Conservation (phyloP, 2,113 vertebrate species). For the Eretmochelys imbricata region DNA sequence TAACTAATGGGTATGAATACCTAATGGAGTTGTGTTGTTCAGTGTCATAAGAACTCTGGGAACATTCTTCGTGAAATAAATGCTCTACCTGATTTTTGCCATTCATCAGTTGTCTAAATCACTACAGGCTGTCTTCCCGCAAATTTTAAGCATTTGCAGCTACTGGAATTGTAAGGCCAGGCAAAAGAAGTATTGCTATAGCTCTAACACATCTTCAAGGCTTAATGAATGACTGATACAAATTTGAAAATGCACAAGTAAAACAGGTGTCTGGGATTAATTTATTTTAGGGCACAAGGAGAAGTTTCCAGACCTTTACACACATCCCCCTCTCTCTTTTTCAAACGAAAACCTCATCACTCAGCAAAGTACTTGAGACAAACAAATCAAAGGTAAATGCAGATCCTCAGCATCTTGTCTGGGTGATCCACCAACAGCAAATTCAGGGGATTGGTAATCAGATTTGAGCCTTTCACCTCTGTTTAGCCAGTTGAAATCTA, state of each 20-base stretch:
- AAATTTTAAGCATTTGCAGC: constrained; percentile 44
- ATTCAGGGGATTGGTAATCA: not conserved
- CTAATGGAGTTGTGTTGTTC: not conserved
- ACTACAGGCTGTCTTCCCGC: constrained; percentile 17
- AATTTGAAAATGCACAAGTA: constrained; percentile 53
- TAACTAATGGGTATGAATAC: not conserved
- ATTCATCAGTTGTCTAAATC: constrained; percentile 30
- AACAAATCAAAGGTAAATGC: not conserved
- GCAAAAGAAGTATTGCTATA: constrained; percentile 51
- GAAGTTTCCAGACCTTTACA: constrained; percentile 36
- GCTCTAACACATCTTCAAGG: constrained; percentile 52
- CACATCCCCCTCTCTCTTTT: not conserved
- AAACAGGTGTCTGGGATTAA: constrained; percentile 64
- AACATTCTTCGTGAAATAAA: constrained; percentile 19
- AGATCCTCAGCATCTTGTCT: not conserved
- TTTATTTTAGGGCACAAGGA: constrained; percentile 22
- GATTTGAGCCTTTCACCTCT: not conserved
- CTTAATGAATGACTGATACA: constrained; percentile 46
- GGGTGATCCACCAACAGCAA: not conserved
- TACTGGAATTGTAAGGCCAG: constrained; percentile 39
- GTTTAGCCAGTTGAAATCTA: not conserved
- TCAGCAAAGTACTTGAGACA: not conserved
- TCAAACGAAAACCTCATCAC: constrained; percentile 5
- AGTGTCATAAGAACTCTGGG: not conserved
- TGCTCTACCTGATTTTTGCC: not conserved